These are phyloP conservation scores for Diuraphis noxia DNA, from an alignment of 1,140 invertebrate species.

Conservation along the genomic window DNA sequence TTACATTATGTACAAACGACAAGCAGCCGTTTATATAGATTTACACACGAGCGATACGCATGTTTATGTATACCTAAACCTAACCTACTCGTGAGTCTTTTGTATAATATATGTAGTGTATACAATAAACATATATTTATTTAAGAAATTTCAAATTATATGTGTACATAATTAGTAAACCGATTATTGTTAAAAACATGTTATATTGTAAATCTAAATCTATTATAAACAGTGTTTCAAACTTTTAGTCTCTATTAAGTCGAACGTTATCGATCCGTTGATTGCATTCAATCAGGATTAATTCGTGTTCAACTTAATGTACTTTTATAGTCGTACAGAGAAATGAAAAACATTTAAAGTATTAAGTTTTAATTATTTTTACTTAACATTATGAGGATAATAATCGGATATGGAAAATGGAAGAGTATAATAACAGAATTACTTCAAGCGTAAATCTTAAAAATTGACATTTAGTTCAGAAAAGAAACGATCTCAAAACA, in stretches of 20 bases:
- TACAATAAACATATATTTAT: not conserved
- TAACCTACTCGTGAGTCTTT: not conserved
- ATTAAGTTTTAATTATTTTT: not conserved
- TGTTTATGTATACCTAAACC: no score
- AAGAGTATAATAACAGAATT: not conserved
- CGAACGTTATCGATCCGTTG: not conserved
- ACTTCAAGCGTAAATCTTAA: slow-evolving; percentile 19
- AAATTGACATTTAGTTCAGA: slow-evolving; percentile 18
- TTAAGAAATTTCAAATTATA: not conserved
- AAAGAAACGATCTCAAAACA: not conserved
- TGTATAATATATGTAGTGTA: not conserved
- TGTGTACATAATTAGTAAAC: not conserved
- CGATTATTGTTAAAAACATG: not conserved
- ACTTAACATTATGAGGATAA: not conserved
- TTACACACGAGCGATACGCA: not conserved
- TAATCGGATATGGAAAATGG: not conserved
- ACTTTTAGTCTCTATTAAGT: not conserved
- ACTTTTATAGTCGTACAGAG: no score
- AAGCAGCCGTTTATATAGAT: not conserved
- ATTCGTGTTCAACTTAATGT: not conserved
- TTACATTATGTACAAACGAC: not conserved
- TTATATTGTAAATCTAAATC: not conserved
- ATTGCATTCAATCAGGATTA: not conserved
- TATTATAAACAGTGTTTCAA: not conserved
- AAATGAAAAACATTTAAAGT: not conserved